These are phyloP conservation scores for Planiliza haematocheilus DNA, from an alignment of 2,113 vertebrate species.

Conservation along the genomic window DNA sequence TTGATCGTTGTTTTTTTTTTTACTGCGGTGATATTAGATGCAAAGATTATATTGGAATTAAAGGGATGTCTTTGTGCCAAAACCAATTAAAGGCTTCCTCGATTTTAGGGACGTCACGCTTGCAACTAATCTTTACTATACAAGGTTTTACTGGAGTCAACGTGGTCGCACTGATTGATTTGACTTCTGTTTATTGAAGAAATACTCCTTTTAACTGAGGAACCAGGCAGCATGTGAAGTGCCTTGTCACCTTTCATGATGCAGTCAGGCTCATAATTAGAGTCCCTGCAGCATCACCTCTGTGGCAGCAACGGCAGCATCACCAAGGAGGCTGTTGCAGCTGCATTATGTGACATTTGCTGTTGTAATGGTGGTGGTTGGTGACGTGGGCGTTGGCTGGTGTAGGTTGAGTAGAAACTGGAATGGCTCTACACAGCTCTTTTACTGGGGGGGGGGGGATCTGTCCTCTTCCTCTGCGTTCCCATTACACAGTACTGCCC, in stretches of 20 bases:
- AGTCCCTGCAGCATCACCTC: constrained; percentile 47
- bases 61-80: neutral
- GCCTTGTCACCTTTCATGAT: constrained; percentile 38
- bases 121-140: constrained; percentile 25
- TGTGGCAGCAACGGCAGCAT: constrained; percentile 27
- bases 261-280: constrained; percentile 35
- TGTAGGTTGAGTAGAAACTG: constrained; percentile 50
- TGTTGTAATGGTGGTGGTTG: constrained; percentile 64
- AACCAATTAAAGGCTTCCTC: constrained; percentile 8
- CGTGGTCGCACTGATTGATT: neutral
- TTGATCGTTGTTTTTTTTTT: neutral
- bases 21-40: neutral
- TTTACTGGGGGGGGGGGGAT: constrained; percentile 61
- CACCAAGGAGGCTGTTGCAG: constrained; percentile 15
- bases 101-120: constrained; percentile 10
- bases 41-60: neutral
- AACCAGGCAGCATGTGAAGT: constrained; percentile 5
- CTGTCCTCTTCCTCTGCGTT: constrained; percentile 76
- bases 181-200: neutral
- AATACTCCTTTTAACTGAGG: neutral
- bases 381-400: constrained; percentile 80
- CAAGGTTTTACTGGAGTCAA: neutral
- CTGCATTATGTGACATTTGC: constrained; percentile 52
- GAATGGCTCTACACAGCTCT: constrained; percentile 67
- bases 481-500: constrained; percentile 77